These are phyloP conservation scores for Phylloscopus whistleri DNA, from an alignment of 2,113 vertebrate species.

Conservation along the genomic window DNA sequence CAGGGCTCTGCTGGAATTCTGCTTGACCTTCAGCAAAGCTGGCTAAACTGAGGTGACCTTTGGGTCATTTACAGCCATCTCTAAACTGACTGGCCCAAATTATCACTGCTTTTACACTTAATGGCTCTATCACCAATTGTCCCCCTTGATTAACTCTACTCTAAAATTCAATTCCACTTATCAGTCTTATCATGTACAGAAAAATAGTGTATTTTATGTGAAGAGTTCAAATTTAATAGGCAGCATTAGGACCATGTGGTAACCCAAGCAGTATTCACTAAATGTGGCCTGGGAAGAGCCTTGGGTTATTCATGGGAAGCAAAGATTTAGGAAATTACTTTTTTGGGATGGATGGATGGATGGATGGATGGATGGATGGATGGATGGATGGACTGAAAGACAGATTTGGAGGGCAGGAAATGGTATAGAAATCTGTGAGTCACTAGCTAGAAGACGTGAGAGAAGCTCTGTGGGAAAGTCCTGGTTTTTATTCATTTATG, in stretches of 20 bases:
- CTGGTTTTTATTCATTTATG: not conserved
- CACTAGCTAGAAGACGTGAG: not conserved
- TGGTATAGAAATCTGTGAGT: not conserved
- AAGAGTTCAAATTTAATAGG: not conserved
- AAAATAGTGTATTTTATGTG: not conserved
- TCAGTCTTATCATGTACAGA: not conserved
- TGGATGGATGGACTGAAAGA: not conserved
- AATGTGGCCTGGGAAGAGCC: not conserved
- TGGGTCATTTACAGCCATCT: not conserved
- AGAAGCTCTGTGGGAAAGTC: not conserved
- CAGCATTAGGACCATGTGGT: not conserved
- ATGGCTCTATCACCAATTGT: not conserved
- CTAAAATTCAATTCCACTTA: not conserved
- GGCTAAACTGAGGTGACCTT: not conserved
- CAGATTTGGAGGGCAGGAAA: not conserved
- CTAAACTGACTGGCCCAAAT: not conserved
- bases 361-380: not conserved
- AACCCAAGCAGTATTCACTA: not conserved
- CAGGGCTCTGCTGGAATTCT: not conserved
- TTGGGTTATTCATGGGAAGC: not conserved
- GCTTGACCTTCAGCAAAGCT: not conserved
- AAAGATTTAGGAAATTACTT: not conserved
- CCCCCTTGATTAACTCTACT: not conserved
- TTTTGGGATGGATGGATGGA: not conserved
- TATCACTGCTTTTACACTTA: not conserved